Evolutionary conservation across 1,140 invertebrate genomes (phyloP).

Genomic region (Goniozus legneri): DNA sequence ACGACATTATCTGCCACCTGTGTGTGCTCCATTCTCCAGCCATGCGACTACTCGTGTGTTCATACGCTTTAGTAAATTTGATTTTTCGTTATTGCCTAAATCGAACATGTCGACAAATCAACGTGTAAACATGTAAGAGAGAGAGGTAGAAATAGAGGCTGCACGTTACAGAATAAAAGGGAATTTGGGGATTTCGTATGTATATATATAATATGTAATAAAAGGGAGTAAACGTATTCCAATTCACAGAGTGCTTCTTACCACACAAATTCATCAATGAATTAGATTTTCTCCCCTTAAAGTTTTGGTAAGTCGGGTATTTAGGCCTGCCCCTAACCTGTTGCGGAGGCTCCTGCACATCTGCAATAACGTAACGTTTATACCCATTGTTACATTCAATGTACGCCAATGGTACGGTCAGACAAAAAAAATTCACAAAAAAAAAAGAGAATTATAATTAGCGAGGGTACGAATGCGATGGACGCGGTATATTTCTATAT

Average conservation of each 20-base stretch:
- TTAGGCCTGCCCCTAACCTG: constrained; percentile 74
- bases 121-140: not conserved
- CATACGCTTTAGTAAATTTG: no score
- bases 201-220: constrained; percentile 25
- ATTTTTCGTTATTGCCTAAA: no score
- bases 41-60: constrained; percentile 46
- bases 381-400: constrained; percentile 52
- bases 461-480: not conserved
- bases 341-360: constrained; percentile 68
- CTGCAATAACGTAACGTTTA: constrained; percentile 59
- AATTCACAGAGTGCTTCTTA: constrained; percentile 64
- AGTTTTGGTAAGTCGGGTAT: constrained; percentile 80
- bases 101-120: no score
- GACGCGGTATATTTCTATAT: not conserved
- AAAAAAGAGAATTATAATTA: not conserved
- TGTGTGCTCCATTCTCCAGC: constrained; percentile 38
- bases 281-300: constrained; percentile 86
- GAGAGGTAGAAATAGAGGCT: constrained; percentile 2
- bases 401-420: constrained; percentile 32
- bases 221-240: constrained; percentile 42
- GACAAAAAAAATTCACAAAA: constrained; percentile 29
- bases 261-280: constrained; percentile 91
- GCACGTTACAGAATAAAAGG: constrained; percentile 11
- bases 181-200: constrained; percentile 20
- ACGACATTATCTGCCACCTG: constrained; percentile 32